Evolutionary conservation across 2,888 invertebrate species (phyloP), one percentile per base, ranked within the genome.

Genomic region (Heliconius cydno): DNA sequence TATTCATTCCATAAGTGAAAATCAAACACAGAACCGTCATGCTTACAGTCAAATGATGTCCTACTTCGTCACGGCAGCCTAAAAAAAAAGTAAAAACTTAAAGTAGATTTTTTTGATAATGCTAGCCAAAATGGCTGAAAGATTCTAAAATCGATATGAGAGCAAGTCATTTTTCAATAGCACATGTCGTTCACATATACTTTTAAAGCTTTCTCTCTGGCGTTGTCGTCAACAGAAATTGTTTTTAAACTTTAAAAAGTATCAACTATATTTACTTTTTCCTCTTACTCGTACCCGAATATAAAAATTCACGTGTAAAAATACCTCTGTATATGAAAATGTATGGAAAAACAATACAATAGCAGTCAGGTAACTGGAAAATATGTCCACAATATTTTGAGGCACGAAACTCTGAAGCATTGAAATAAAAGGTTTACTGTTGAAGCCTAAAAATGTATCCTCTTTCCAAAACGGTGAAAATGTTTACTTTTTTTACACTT

Each of bases 381-480:
- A 75, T 65, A 46, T 75, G 41, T 75, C 63, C 28, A 65, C 74
- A 65, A 10, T 75, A 75, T 75, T 75, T 75, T 38, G 46, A 46
- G 28, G 46, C 41, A 65, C 65, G 25, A 22, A 75, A 65, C 65
- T 74, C 63, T 41, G 38, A 63, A 38, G 63, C 75, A 75, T 75
- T 75, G 41, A 75, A 75, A 75, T 75, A 65, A 75, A 75, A 75
- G 63, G 75, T 75, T 75, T 75, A 75, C 63, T 65, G 65, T 65
- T 63, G 63, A 63, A 75, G 75, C 28, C 25, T 38, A 75, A 75
- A 65, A 75, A 65, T 60, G 34, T 60, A 73, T 60, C 34, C 60
- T 73, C 10, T 38, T 38, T n/a, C 22, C n/a, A 7, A n/a, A 57
- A 38, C 30, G 13, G 19, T 25, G 60, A 9, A 60, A 60, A 13